These are phyloP conservation scores for Tetrapedia diversipes DNA, from an alignment of 2,888 invertebrate genomes.

Conservation along the genomic window DNA sequence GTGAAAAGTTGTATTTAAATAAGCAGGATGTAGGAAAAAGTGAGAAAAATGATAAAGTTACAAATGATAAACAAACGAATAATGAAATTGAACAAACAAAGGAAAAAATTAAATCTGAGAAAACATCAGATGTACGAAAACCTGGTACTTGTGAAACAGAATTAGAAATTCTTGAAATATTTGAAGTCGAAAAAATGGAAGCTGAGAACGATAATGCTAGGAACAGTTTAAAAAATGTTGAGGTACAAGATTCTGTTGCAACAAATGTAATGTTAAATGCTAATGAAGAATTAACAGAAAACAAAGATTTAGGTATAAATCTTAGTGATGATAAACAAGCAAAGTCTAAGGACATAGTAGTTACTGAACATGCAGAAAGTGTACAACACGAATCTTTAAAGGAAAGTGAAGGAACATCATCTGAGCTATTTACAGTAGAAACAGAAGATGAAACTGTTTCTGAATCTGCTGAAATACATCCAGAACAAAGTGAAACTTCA, in stretches of 20 bases:
- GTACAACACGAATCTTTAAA: slow-evolving; percentile 61
- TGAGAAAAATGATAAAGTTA: slow-evolving; percentile 10
- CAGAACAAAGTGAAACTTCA: slow-evolving; percentile 71
- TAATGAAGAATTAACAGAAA: slow-evolving; percentile 29
- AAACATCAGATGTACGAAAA: slow-evolving; percentile 27
- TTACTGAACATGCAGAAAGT: slow-evolving; percentile 21
- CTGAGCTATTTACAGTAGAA: slow-evolving; percentile 64
- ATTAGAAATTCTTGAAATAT: slow-evolving; percentile 77
- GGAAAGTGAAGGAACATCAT: slow-evolving; percentile 63
- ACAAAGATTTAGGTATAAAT: slow-evolving; percentile 33
- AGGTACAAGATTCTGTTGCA: slow-evolving; percentile 16
- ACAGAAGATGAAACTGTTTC: slow-evolving; percentile 74
- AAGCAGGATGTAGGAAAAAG: slow-evolving; percentile 23
- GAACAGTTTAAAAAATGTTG: slow-evolving; percentile 28
- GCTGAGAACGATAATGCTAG: slow-evolving; percentile 42
- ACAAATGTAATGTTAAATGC: slow-evolving; percentile 1
- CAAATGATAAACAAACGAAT: slow-evolving; percentile 46
- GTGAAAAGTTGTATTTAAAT: slow-evolving; percentile 13
- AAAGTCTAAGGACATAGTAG: slow-evolving; percentile 23
- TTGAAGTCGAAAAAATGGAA: slow-evolving; percentile 76
- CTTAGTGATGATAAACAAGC: slow-evolving; percentile 34
- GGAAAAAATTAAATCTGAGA: slow-evolving; percentile 6
- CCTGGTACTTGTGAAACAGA: slow-evolving; percentile 66
- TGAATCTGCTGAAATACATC: slow-evolving; percentile 69
- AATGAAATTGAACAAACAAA: slow-evolving; percentile 29